Base-by-base conservation (phyloP, 2,797 vertebrate genomes). In the Trichosurus vulpecula region DNA sequence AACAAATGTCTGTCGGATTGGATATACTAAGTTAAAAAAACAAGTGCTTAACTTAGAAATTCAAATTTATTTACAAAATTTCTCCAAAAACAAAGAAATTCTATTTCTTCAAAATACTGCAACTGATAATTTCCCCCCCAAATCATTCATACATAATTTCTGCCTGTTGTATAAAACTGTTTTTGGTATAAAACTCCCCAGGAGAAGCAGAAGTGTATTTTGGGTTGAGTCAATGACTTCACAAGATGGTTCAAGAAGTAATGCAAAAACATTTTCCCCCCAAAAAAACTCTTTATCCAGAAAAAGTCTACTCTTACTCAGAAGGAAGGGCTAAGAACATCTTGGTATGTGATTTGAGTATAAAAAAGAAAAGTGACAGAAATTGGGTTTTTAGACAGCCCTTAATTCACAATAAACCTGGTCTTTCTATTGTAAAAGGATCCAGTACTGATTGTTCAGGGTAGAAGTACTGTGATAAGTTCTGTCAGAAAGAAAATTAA, bases 51-150 rank as follows among this genome's bases (percentile, higher is more conserved):
- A 96, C 90, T 97, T 96, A 93, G 96, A 98, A 98, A 97, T 87
- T 93, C 95, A 97, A 95, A 93, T 98, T 98, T 98, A 98, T 98
- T 98, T 98, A 97, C 91, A 98, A 96, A 97, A 97, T 91, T 97
- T 97, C 89, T 96, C 94, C 96, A 95, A 90, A 93, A 97, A 96
- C 97, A 94, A 98, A 96, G 87, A 89, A 53, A 90, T 52, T 96
- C 52, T 30, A 92, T 53, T 54, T 96, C 91, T 94, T 95, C 51
- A 93, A 97, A 97, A 96, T 92, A 58, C 52, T 94, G 41, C 91
- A 95, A 54, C 0, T 92, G 61, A 94, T 89, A 95, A 94, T 95
- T 96, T 96, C 93, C 27, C 94, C 94, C 90, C 91, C 95, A 96
- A 94, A 74, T 29, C 12, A 97, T 96, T 97, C 66, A 96, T 54